Percentiles rank a stretch among this genome's conserved stretches.
These are phyloP conservation scores for Lophotriccus pileatus DNA, from an alignment of 2,797 vertebrate species.

Conservation along the genomic window DNA sequence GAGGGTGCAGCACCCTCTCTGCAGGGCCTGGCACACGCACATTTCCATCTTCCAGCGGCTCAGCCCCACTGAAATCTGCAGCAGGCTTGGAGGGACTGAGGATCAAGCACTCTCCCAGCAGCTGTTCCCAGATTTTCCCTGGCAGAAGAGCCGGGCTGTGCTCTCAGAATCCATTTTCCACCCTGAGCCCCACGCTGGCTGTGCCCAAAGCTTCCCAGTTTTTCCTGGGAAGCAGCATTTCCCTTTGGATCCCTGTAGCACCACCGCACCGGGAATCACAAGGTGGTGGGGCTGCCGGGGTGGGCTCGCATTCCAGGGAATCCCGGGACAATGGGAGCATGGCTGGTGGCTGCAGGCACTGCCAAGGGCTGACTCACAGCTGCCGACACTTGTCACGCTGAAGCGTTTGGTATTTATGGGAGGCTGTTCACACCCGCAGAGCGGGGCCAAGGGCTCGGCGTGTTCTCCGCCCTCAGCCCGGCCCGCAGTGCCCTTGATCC, in stretches of 20 bases:
- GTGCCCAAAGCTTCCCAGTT: rapidly evolving
- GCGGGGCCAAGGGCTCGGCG: background rate
- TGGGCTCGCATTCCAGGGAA: background rate
- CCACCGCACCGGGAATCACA: rapidly evolving
- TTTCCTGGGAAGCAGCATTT: background rate
- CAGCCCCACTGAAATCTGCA: background rate
- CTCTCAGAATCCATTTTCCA: background rate
- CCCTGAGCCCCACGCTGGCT: rapidly evolving
- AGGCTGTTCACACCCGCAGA: background rate
- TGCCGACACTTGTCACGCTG: conserved; percentile 19
- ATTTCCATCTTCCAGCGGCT: rapidly evolving
- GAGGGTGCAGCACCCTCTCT: background rate
- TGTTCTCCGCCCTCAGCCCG: background rate
- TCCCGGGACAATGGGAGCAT: background rate
- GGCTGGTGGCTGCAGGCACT: background rate
- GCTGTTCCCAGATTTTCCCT: background rate
- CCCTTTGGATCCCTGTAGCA: rapidly evolving
- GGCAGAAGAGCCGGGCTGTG: background rate
- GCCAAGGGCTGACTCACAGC: conserved; percentile 34
- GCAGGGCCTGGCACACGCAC: background rate
- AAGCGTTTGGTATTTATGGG: background rate
- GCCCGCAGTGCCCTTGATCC: background rate
- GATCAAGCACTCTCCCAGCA: background rate
- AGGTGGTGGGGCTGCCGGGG: rapidly evolving
- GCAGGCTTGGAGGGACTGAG: background rate